These are phyloP conservation scores for Leptarthrus brevirostris DNA, from an alignment of 2,888 invertebrate genomes.

Conservation along the genomic window DNA sequence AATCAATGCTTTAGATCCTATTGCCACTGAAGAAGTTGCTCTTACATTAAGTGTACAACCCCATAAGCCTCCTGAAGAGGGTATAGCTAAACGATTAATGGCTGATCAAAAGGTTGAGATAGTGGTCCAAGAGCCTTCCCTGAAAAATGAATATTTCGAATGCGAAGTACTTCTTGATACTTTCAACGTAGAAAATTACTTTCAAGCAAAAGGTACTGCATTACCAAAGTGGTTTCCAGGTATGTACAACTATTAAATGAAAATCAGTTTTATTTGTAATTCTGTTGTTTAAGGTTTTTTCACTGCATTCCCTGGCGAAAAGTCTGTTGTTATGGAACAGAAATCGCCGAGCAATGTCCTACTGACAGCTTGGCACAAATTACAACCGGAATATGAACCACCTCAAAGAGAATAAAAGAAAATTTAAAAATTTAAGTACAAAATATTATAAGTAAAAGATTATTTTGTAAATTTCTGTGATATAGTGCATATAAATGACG, in stretches of 20 bases:
- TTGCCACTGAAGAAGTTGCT: conserved; percentile 40
- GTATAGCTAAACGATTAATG: conserved; percentile 16
- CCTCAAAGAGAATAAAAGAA: no score
- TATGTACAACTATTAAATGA: background rate
- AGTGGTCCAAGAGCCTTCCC: background rate
- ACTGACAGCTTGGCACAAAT: conserved; percentile 41
- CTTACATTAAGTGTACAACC: conserved; percentile 31
- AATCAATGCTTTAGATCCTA: conserved; percentile 36
- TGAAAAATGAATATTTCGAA: conserved; percentile 33
- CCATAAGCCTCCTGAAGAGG: conserved; percentile 36
- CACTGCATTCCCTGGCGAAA: conserved; percentile 47
- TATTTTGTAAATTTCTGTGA: no score
- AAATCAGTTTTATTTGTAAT: background rate
- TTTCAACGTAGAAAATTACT: conserved; percentile 41
- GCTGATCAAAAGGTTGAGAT: background rate
- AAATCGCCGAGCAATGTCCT: conserved; percentile 49
- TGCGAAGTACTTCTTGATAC: conserved; percentile 42
- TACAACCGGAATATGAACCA: conserved; percentile 47
- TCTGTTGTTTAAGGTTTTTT: conserved; percentile 38
- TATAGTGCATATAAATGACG: no score
- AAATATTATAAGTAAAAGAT: no score
- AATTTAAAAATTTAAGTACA: no score
- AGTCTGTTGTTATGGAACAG: conserved; percentile 19
- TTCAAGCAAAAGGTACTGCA: conserved; percentile 49
- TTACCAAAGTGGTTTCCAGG: conserved; percentile 52